Evolutionary conservation across 2,888 invertebrate genomes (phyloP), one percentile per base, ranked within the genome.

Genomic region (Idaea dimidiata): DNA sequence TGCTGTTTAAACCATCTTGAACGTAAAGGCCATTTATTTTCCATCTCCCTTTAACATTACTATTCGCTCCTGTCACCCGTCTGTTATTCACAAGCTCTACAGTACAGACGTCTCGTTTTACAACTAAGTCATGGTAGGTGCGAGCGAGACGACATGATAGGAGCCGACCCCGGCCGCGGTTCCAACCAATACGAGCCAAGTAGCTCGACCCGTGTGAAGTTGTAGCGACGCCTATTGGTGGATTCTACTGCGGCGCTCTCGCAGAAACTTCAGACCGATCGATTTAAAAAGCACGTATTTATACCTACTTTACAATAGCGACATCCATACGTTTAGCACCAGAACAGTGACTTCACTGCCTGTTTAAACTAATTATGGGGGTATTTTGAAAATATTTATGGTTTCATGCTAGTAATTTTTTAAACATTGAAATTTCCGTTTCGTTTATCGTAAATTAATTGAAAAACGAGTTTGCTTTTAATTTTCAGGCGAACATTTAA

Each of bases 41-140:
- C 10, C 14, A 43, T 43, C 43, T 43, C 43, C 14, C 43, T 10
- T 10, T 14, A 14, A 43, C 43, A 43, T 10, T 10, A 14, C 43
- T 43, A 43, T 43, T 43, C 43, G 10, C 43, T 43, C 43, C 43
- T 14, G 14, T 43, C 43, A 43, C 10, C 43, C 43, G 61, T 64
- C 62, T 67, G 64, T 59, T 61, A 62, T 62, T 63, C 63, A 54
- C 59, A 62, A 58, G 57, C 61, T 57, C 61, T 62, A 64, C 57
- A 60, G 54, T 58, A 58, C 55, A 59, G 53, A 24, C 8, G 43
- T 43, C 43, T 43, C 43, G 43, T 43, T 43, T 43, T 43, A 43
- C 43, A 43, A 59, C 61, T 64, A 60, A 57, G 31, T 32, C 56
- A 53, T 10, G 24, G 53, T 59, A 58, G n/a, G 60, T 58, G 59